Percentiles rank a stretch among this genome's conserved stretches.
Evolutionary conservation across 37 sponge, comb jelly and placozoan species (phyloP).

Genomic region (Amphimedon queenslandica): DNA sequence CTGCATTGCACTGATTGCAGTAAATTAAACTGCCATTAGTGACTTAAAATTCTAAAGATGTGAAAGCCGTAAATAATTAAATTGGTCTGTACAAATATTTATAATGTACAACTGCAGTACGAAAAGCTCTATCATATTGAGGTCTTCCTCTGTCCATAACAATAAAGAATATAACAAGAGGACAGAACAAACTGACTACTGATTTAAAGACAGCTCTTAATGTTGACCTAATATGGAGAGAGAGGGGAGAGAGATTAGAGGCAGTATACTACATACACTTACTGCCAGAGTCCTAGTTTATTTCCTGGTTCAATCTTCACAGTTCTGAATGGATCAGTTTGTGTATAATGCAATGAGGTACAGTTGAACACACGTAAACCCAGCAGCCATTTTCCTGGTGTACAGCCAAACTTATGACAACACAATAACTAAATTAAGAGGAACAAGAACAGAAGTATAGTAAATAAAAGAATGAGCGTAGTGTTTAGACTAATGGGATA

Average conservation of each 20-base stretch:
- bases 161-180: constrained; percentile 54
- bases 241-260: neutral
- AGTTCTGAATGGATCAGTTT: constrained; percentile 34
- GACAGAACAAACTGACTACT: constrained; percentile 33
- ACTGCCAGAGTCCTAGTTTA: constrained; percentile 17
- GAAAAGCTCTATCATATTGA: constrained; percentile 41
- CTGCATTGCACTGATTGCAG: too few relatives aligned
- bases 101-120: constrained; percentile 34
- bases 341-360: constrained; percentile 23
- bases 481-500: too few relatives aligned
- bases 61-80: too few relatives aligned
- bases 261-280: neutral
- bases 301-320: constrained; percentile 39
- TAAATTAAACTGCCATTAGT: too few relatives aligned
- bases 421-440: constrained; percentile 20
- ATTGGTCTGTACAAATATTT: constrained; percentile 37
- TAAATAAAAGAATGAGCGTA: too few relatives aligned
- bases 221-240: constrained; percentile 10
- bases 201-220: constrained; percentile 47
- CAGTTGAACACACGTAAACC: constrained; percentile 34
- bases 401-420: constrained; percentile 24
- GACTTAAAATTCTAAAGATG: too few relatives aligned
- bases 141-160: constrained; percentile 27
- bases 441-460: neutral
- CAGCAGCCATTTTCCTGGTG: constrained; percentile 62